phyloP scores from a whole-genome alignment of 2,113 vertebrate genomes.

The Syngnathus floridae region DNA sequence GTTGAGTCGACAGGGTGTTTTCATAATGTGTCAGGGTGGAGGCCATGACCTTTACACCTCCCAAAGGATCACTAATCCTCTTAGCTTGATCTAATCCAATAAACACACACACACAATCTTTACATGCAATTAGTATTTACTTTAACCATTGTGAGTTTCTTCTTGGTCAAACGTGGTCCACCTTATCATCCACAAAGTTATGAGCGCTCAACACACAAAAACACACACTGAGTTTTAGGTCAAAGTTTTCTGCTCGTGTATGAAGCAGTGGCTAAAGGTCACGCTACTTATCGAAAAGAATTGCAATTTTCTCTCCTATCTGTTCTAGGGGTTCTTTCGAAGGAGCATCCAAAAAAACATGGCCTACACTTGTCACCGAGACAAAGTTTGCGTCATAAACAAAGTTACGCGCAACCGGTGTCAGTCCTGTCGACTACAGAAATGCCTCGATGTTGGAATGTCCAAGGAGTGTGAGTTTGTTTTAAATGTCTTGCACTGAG shows the following conservation, averaged over 20 bases:
- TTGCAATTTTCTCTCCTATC: background rate
- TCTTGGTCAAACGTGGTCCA: background rate
- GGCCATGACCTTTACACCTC: conserved; percentile 42
- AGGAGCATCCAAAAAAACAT: conserved; percentile 97
- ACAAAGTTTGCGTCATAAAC: conserved; percentile 94
- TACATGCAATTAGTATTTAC: conserved; percentile 16
- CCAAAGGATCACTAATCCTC: conserved; percentile 40
- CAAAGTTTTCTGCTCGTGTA: background rate
- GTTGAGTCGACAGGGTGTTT: conserved; percentile 11
- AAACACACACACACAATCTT: conserved; percentile 19
- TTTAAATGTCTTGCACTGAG: too few relatives aligned
- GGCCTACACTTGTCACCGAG: conserved; percentile 89
- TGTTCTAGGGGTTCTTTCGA: conserved; percentile 84
- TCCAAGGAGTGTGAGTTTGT: conserved; percentile 89
- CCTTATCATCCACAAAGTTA: background rate
- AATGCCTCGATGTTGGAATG: conserved; percentile 94
- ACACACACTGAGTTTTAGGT: background rate
- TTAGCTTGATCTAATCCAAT: conserved; percentile 45
- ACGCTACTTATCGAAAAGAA: background rate
- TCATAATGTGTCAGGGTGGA: conserved; percentile 24
- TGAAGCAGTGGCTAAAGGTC: background rate
- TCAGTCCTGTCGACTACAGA: conserved; percentile 94
- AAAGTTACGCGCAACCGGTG: conserved; percentile 95
- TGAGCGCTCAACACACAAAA: background rate
- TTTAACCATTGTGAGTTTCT: conserved; percentile 14